Evolutionary conservation across 2,113 vertebrate genomes (phyloP).

Genomic region (Alexandromys fortis): DNA sequence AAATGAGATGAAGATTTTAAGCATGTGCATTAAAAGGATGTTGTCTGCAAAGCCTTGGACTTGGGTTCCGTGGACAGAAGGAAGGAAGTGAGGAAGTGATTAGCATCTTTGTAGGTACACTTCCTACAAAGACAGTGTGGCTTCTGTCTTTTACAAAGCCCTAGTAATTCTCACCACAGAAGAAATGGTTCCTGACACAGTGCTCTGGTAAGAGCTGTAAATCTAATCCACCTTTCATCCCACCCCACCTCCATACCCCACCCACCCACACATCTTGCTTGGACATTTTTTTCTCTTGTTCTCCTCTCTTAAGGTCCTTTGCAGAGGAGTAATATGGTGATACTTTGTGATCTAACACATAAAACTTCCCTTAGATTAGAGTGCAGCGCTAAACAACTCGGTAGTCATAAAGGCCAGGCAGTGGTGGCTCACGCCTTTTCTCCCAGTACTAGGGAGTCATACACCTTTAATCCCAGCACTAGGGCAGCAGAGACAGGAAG

Average conservation of each 20-base stretch:
- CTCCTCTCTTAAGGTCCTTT: not conserved
- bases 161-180: not conserved
- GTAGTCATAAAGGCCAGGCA: too few species aligned
- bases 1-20: not conserved
- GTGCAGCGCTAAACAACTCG: too few species aligned
- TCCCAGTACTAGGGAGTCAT: too few species aligned
- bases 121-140: not conserved
- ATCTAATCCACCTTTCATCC: not conserved
- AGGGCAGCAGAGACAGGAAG: too few species aligned
- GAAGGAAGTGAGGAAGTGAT: not conserved
- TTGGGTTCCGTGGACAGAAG: not conserved
- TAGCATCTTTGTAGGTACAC: not conserved
- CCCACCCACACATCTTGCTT: not conserved
- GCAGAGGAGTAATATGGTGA: not conserved
- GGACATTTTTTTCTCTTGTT: not conserved
- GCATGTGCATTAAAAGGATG: not conserved
- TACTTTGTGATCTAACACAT: too few species aligned
- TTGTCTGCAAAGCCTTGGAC: not conserved
- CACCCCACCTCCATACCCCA: too few species aligned
- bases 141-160: not conserved
- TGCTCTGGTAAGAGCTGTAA: not conserved
- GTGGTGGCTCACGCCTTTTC: too few species aligned
- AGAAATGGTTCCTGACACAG: not conserved
- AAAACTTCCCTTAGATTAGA: too few species aligned
- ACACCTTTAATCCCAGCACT: too few species aligned